phyloP scores from a whole-genome alignment of 92 coral and sea anemone species.

The Actinostola sp. region DNA sequence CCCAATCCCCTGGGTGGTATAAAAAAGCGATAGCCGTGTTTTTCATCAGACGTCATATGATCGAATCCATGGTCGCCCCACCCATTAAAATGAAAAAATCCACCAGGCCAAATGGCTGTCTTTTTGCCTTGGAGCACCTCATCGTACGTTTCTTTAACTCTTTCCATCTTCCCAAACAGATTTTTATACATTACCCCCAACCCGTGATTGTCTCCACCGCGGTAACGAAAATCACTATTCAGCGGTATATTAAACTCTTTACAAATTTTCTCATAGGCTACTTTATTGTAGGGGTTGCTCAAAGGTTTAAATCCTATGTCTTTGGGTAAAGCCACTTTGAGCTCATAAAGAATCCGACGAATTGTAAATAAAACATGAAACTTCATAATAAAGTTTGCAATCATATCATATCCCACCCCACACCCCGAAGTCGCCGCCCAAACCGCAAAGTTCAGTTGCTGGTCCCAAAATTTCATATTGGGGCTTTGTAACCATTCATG shows the following conservation, averaged over 20 bases:
- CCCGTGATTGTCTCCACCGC: background rate
- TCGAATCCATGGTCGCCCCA: too few relatives aligned
- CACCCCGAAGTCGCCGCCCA: conserved; percentile 28
- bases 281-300: background rate
- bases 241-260: background rate
- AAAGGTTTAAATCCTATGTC: background rate
- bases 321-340: background rate
- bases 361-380: conserved; percentile 35
- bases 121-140: too few relatives aligned
- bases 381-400: background rate
- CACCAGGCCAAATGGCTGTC: background rate
- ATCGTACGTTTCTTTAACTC: too few relatives aligned
- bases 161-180: too few relatives aligned
- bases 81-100: background rate
- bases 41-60: too few relatives aligned
- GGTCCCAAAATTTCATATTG: conserved; percentile 25
- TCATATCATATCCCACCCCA: conserved; percentile 12
- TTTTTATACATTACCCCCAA: background rate
- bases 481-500: conserved; percentile 20
- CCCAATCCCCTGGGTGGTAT: background rate
- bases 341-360: conserved; percentile 17
- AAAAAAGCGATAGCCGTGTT: too few relatives aligned
- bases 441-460: conserved; percentile 39
- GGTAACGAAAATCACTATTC: background rate
- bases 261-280: background rate